Evolutionary conservation across 2,888 invertebrate species (phyloP).

Genomic region (Drosophila tripunctata): DNA sequence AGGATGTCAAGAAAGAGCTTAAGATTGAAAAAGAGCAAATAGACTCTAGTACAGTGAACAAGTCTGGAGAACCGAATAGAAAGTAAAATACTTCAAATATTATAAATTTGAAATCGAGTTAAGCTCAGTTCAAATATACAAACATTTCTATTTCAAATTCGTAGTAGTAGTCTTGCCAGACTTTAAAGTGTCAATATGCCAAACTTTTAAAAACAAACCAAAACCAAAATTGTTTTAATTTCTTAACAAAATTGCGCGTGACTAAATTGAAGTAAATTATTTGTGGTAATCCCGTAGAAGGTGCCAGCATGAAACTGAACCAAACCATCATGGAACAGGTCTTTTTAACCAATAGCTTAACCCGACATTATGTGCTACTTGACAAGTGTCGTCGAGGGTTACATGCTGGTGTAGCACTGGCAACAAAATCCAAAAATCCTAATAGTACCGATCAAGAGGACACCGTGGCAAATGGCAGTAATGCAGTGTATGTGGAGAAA

Average conservation of each 20-base stretch:
- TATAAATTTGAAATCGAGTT: background rate
- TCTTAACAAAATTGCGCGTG: background rate
- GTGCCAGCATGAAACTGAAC: constrained; percentile 30
- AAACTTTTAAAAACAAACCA: background rate
- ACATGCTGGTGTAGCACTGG: background rate
- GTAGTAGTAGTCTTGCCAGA: background rate
- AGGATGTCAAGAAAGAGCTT: background rate
- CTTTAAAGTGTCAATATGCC: constrained; percentile 14
- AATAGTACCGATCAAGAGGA: constrained; percentile 26
- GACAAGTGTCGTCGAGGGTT: background rate
- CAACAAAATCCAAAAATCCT: background rate
- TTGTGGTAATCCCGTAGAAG: background rate
- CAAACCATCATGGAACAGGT: constrained; percentile 12
- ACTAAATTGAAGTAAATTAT: background rate
- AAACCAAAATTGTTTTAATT: background rate
- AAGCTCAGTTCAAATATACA: background rate
- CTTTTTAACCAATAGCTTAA: background rate
- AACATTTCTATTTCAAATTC: background rate
- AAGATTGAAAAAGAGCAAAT: background rate
- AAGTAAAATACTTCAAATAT: background rate
- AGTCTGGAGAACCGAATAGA: background rate
- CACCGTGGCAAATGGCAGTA: constrained; percentile 55
- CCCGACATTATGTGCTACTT: background rate
- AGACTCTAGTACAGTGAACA: background rate
- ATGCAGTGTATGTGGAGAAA: constrained; percentile 59